These are phyloP conservation scores for Mythimna lalbum DNA, from an alignment of 2,888 invertebrate genomes.

Conservation along the genomic window DNA sequence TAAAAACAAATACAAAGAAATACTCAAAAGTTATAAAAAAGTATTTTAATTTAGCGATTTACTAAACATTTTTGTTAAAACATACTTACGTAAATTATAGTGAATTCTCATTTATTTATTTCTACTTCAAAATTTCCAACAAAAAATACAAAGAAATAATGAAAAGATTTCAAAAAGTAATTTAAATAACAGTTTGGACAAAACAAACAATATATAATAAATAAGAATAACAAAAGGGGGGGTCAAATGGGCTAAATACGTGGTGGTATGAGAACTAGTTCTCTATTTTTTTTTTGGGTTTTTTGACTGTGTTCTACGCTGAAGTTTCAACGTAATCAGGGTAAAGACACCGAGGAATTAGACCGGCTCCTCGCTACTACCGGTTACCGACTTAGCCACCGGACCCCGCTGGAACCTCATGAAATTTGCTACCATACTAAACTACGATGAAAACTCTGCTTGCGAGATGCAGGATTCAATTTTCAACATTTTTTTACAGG, in stretches of 20 bases:
- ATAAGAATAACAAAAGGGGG: background rate
- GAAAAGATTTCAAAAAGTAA: background rate
- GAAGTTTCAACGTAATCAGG: background rate
- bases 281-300: background rate
- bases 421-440: background rate
- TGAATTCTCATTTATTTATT: background rate
- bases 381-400: background rate
- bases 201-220: background rate
- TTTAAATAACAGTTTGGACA: background rate
- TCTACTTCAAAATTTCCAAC: background rate
- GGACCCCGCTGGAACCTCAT: background rate
- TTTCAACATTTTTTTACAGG: background rate
- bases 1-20: background rate
- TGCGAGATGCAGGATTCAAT: constrained; percentile 2
- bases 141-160: background rate
- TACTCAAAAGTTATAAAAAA: background rate
- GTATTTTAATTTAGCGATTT: too few species aligned
- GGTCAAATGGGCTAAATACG: background rate
- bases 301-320: background rate
- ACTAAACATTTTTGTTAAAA: background rate
- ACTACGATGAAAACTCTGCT: background rate
- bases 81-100: background rate
- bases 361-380: background rate
- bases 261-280: too few species aligned
- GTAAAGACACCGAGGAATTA: background rate